These are phyloP conservation scores for Alethe castanea DNA, from an alignment of 2,113 vertebrate genomes.

Conservation along the genomic window DNA sequence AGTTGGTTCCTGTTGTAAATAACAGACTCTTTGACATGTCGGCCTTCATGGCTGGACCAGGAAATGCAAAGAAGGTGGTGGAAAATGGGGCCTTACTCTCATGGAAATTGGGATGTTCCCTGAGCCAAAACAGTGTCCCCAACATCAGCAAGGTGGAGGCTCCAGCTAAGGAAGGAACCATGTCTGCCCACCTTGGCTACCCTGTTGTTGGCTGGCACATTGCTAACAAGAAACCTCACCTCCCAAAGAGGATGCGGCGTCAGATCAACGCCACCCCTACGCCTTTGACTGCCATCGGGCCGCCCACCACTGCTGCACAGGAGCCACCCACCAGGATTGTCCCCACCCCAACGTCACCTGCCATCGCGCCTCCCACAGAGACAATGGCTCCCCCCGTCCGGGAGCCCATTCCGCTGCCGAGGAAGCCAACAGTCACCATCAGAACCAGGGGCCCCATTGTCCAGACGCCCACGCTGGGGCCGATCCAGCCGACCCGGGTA, in stretches of 20 bases:
- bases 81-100: constrained; percentile 93
- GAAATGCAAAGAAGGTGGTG: constrained; percentile 96
- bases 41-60: constrained; percentile 96
- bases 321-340: constrained; percentile 88
- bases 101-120: constrained; percentile 92
- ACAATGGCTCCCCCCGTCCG: constrained; percentile 82
- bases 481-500: constrained; percentile 88
- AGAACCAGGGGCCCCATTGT: constrained; percentile 87
- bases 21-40: constrained; percentile 98
- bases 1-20: constrained; percentile 92
- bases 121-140: constrained; percentile 88
- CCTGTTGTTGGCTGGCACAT: constrained; percentile 98
- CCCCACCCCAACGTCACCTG: constrained; percentile 89
- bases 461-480: constrained; percentile 87
- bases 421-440: constrained; percentile 88
- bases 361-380: constrained; percentile 87
- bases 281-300: constrained; percentile 85
- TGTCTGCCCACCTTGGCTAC: constrained; percentile 90
- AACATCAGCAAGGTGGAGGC: constrained; percentile 88
- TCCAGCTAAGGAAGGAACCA: constrained; percentile 90
- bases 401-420: constrained; percentile 86
- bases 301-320: constrained; percentile 82
- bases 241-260: constrained; percentile 86
- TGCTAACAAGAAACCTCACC: constrained; percentile 91
- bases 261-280: constrained; percentile 94